Evolutionary conservation across 2,113 vertebrate genomes (phyloP).

Genomic region (Delphinus delphis): DNA sequence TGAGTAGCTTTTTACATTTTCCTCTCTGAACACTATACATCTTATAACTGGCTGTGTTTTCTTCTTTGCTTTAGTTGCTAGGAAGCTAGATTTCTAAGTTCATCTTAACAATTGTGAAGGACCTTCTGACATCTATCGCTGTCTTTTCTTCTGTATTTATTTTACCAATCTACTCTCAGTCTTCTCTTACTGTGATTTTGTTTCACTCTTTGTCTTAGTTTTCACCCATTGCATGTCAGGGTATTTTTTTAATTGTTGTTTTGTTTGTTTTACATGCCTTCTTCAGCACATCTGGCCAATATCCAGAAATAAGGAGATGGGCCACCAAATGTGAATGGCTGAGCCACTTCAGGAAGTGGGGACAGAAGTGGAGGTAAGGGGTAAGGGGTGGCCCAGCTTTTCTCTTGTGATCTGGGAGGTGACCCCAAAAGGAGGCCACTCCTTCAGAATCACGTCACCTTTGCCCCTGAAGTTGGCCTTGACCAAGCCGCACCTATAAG

Average conservation of each 20-base stretch:
- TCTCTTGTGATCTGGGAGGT: not conserved
- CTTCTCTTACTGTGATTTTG: rapidly evolving
- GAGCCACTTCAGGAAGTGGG: not conserved
- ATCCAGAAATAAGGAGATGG: rapidly evolving
- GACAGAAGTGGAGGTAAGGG: rapidly evolving
- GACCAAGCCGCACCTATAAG: not conserved
- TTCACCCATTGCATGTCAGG: rapidly evolving
- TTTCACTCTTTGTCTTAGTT: not conserved
- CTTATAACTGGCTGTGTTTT: not conserved
- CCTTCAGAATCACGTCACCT: not conserved
- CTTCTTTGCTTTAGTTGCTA: not conserved
- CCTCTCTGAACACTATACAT: not conserved
- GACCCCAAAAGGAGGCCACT: not conserved
- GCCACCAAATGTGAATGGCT: rapidly evolving
- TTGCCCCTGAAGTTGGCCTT: not conserved
- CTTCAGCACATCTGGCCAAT: rapidly evolving
- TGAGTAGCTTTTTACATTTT: not conserved
- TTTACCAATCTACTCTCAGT: rapidly evolving
- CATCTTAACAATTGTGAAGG: rapidly evolving
- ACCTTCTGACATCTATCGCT: rapidly evolving
- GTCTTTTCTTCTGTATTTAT: rapidly evolving
- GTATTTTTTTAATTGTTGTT: too few relatives aligned
- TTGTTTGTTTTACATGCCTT: not conserved
- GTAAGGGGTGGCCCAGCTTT: not conserved
- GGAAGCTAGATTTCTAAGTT: not conserved